Evolutionary conservation across 2,797 vertebrate genomes (phyloP), one percentile per base, ranked within the genome.

Genomic region (Ispidina lecontei): DNA sequence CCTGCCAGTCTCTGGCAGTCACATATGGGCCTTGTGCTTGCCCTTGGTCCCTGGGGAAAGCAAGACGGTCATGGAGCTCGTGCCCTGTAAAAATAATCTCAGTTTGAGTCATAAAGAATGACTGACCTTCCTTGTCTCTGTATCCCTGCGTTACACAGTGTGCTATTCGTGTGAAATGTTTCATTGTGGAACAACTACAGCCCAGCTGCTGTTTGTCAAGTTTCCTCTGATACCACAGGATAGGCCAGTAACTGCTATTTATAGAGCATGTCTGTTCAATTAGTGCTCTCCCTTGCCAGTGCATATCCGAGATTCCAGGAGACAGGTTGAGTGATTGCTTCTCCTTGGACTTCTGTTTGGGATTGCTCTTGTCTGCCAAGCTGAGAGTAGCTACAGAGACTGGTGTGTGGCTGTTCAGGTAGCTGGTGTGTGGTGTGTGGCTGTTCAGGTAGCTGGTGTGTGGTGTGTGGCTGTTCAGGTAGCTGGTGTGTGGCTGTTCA

Each of bases 161-260:
- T 69, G 90, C 75, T 90, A 6, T 33, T 68, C 52, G 52, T 75
- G 81, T 84, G 14, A 76, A 87, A 26, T 25, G 28, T 41, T 93
- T 82, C 49, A 8, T 12, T 87, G 87, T 89, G 75, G 65, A 83
- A 4, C 55, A 86, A 1, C 60, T 33, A 58, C 6, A 8, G 87
- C 49, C 76, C 86, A 93, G 90, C 84, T 93, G 92, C 78, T 85
- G 56, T 87, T 73, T 64, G 77, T 89, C 68, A 60, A 14, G 64
- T 43, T 62, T 86, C 37, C 41, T 72, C 84, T 84, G 94, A 60
- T 72, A 63, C 43, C 81, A 73, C 74, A 60, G 80, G 74, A 7
- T 60, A 70, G 91, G 56, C 81, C 65, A 39, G 52, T 44, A 22
- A 18, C 26, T 84, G 80, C 85, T 94, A 70, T 94, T 96, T 93